phyloP scores from a whole-genome alignment of 2,797 vertebrate species.

The Rhabdomys pumilio region DNA sequence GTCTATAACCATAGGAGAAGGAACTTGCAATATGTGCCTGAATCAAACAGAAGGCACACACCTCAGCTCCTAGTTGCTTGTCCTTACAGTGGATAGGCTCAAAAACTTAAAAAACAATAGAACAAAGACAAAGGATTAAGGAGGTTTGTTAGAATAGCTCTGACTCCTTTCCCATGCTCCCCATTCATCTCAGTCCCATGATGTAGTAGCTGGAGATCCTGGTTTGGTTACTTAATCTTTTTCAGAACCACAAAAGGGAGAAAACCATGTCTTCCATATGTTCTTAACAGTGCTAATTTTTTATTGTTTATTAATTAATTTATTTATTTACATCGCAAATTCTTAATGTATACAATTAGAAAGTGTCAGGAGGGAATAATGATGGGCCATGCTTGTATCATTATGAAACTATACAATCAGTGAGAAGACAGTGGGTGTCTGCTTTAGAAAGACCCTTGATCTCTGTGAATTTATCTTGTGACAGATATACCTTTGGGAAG shows the following conservation, averaged over 20 bases:
- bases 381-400: neutral
- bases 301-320: neutral
- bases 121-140: neutral
- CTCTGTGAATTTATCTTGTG: slow-evolving; percentile 7
- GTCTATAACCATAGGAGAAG: neutral
- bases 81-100: neutral
- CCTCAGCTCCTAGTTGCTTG: neutral
- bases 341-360: neutral
- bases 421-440: neutral
- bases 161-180: neutral
- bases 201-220: neutral
- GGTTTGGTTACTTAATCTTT: neutral
- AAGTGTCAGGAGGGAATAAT: neutral
- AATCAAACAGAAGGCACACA: neutral
- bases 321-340: neutral
- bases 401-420: neutral
- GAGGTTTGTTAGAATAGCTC: neutral
- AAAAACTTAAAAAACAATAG: neutral
- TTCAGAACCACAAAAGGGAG: neutral
- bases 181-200: neutral
- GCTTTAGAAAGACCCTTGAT: neutral
- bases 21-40: neutral
- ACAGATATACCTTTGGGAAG: slow-evolving; percentile 88
- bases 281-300: neutral
- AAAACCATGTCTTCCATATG: neutral